Evolutionary conservation across 2,888 invertebrate species (phyloP), one percentile per base, ranked within the genome.

Genomic region (Agrypnus murinus): DNA sequence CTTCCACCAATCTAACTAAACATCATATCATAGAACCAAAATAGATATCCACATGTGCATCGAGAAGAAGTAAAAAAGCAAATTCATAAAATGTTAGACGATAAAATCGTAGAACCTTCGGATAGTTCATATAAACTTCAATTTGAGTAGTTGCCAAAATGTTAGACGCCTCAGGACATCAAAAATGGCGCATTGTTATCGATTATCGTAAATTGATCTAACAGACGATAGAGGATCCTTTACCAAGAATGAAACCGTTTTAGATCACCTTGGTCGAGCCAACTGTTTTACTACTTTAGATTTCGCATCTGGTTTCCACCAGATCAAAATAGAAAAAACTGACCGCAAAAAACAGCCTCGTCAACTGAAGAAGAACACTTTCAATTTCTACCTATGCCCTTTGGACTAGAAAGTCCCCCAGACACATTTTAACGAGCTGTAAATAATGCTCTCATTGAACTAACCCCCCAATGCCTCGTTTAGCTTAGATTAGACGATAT

Each of bases 91-190:
- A 45, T 83, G 63, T 65, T 82, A 72, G 40, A 77, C 2, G 73
- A 83, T 48, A 78, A 80, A 32, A 79, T 84, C 2, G 83, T 84
- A 9, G 69, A 76, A 66, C 77, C 79, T 17, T 78, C 77, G 0
- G 68, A n/a, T n/a, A n/a, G n/a, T n/a, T n/a, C n/a, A n/a, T n/a
- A n/a, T n/a, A n/a, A n/a, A n/a, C n/a, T n/a, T n/a, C 82, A 0
- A 77, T 83, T 1, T 82, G 82, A 74, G 68, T 83, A 45, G 83
- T 84, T 0, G 81, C 83, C 0, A 82, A 84, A 63, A 83, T 84
- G 74, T 4, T 74, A 7, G 83, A 82, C 43, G 74, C 80, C 0
- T 75, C n/a, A n/a, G 77, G 4, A 81, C 83, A n/a, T n/a, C n/a
- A n/a, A n/a, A n/a, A n/a, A n/a, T n/a, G n/a, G n/a, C n/a, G n/a